A percentile compares a stretch with the other conserved stretches of the same genome.
phyloP scores from a whole-genome alignment of 2,888 invertebrate genomes.

The Tipula helvola region DNA sequence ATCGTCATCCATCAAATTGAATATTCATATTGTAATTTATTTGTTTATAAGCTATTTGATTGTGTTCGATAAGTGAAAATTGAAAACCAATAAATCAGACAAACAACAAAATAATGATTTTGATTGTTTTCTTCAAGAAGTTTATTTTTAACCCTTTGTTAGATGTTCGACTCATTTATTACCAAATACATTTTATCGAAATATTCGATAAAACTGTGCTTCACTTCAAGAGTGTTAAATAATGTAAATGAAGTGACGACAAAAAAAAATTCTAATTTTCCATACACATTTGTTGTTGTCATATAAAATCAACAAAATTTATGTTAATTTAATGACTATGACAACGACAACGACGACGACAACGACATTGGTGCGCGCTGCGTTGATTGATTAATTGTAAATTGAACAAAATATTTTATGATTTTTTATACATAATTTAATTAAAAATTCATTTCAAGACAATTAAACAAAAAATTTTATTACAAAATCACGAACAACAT shows the following conservation, averaged over 20 bases:
- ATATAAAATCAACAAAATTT: neutral
- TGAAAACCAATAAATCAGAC: neutral
- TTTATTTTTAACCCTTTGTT: neutral
- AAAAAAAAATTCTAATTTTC: neutral
- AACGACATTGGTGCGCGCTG: neutral
- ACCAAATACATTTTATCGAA: neutral
- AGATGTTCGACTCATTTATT: neutral
- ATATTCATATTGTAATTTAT: neutral
- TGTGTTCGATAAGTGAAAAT: neutral
- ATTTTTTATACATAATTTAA: neutral
- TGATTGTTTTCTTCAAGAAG: neutral
- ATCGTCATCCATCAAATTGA: neutral
- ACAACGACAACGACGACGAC: neutral
- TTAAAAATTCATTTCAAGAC: neutral
- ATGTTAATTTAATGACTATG: neutral
- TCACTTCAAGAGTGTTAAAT: neutral
- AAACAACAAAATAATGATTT: neutral
- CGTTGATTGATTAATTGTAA: neutral
- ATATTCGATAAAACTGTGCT: neutral
- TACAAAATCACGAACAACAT: neutral
- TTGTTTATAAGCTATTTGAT: neutral
- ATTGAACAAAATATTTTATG: neutral
- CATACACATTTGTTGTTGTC: neutral
- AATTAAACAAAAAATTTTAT: neutral
- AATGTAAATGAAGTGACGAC: neutral